Evolutionary conservation across 2,797 vertebrate species (phyloP), one percentile per base, ranked within the genome.

Genomic region (Miichthys miiuy): DNA sequence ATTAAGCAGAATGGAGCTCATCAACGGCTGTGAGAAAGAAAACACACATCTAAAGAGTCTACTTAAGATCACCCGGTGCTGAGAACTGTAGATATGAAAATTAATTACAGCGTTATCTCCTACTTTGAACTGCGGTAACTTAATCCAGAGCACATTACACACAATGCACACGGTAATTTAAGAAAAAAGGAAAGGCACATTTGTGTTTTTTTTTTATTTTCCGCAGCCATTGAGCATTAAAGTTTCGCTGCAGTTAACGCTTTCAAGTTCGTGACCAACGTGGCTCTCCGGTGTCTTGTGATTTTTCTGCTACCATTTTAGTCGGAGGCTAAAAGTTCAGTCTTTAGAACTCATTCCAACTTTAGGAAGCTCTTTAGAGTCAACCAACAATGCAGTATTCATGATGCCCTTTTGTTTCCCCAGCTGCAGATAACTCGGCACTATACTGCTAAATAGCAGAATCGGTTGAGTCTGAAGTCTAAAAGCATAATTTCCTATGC

Each of bases 401-500:
- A 94, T 92, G 85, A 68, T 6, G 72, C 34, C 75, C 75, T 71
- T 86, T 87, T 85, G 80, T 85, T 77, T 81, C 81, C 56, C 56
- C 16, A 20, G 67, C 69, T 51, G 34, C 23, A 80, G 80, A 88
- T 80, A 77, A 74, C 78, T 44, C 41, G 0, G 73, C 72, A 20
- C 66, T 46, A 21, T 73, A 54, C 68, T 11, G 60, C 68, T 88
- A 87, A 93, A 91, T 60, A 82, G 76, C 65, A 25, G 52, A 79
- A 85, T 77, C 66, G 38, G 67, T 84, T 21, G 75, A 78, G 88
- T 82, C 72, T 67, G 23, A 76, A 78, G 84, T 82, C 91, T 95
- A 93, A 96, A 94, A 95, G 94, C 93, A 81, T 91, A 13, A 86
- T 94, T 93, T 83, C 84, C 80, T 92, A 91, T 89, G 87, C 92